Base-by-base conservation (phyloP, 2,888 invertebrate species). In the Campoletis raptor region DNA sequence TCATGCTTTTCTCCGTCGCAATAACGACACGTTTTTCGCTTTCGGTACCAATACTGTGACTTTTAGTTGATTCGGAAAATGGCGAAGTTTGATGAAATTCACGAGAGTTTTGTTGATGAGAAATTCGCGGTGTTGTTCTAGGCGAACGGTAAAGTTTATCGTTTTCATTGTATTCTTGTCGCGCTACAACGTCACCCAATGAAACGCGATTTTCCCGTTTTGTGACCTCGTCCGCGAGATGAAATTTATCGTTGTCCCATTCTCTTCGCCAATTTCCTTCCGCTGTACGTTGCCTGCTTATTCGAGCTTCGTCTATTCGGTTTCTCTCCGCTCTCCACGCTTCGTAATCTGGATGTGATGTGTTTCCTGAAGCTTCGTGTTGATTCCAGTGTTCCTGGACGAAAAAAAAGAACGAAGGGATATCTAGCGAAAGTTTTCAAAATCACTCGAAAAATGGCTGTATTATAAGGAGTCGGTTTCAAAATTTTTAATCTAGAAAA, bases 191-290 rank as follows among this genome's bases (percentile, higher is more conserved):
- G 5, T 88, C 88, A 18, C 85, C 81, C 24, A 88, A 64, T 0
- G 85, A 83, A 70, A 83, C 76, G 4, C 86, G 85, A 81, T 82
- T 77, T 18, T 87, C 83, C 24, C 85, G 81, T 72, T 88, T 91
- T n/a, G 78, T 69, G 18, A 48, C 48, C 9, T 91, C 91, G 37
- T 91, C 88, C 8, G 87, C 87, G 48, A 91, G 87, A 80, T 90
- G 89, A 9, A 88, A 87, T 89, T 95, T 95, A 82, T 95, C 93
- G 76, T 92, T 94, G 88, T 95, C 95, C 94, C 95, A 95, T 86
- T 95, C 95, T 73, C 95, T 91, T 48, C 94, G 91, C 95, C 95
- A 95, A 88, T 94, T 94, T n/a, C 94, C 95, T 83, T 94, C 94
- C 0, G 94, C 94, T 30, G 94, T 94, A 89, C 93, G 94, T 80